Base-by-base conservation (phyloP, 2,797 vertebrate genomes). In the Petrocephalus sullivani region DNA sequence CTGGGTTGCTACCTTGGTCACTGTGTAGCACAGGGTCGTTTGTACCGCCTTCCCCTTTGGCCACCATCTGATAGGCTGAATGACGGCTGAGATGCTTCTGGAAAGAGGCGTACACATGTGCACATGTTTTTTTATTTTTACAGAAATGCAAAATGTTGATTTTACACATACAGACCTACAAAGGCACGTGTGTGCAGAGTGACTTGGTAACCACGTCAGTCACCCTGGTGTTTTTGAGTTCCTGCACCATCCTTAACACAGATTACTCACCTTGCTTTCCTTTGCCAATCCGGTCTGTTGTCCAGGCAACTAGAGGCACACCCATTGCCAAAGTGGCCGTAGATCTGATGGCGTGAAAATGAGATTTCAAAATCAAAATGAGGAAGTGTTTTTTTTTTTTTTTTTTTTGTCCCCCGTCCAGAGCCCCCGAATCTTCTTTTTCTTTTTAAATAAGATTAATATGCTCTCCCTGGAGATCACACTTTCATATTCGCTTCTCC, bases 181-280 rank as follows among this genome's bases (percentile, higher is more conserved):
- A 46, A 71, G 49, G n/a, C 56, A 23, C 9, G 46, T 21, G 41
- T 82, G 14, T 51, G 78, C 54, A 85, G 4, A 85, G 7, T 23
- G 46, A 21, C n/a, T 83, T 83, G 21, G 46, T 83, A 53, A 53
- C 46, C 46, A 6, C 12, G 14, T n/a, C 54, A 58, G 14, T 85
- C 84, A 58, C 23, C 41, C 8, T 21, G 85, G 41, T 61, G 51
- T 86, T 86, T 37, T 46, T 88, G 60, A 89, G 82, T 94, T 93
- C 91, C 90, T 88, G 91, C 91, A 93, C 67, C 37, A 61, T 87
- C 84, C 91, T 87, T 82, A 91, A 64, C 87, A 51, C 86, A 75
- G 57, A 46, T 94, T 93, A 92, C 89, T 93, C 91, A 91, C 92
- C 87, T 87, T 89, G 89, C 8, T 10, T 88, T 58, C 54, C 71